Evolutionary conservation across 2,797 vertebrate species (phyloP).

Genomic region (Ptychobarbus kaznakovi): DNA sequence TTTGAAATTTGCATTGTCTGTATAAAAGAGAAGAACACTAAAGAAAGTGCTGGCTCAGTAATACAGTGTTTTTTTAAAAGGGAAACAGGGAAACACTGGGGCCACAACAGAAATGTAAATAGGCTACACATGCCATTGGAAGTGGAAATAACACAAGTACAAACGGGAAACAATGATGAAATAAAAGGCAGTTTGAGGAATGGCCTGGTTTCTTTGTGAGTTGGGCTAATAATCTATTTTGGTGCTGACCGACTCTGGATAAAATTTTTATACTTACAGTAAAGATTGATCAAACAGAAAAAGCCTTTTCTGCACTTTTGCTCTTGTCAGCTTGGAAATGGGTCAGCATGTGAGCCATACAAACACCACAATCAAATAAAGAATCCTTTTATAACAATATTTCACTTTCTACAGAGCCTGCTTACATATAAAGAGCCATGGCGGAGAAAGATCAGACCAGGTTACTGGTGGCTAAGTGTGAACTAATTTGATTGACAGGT

Average conservation of each 20-base stretch:
- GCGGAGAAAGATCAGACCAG: constrained; percentile 26
- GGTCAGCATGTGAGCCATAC: background rate
- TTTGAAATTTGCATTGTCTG: constrained; percentile 50
- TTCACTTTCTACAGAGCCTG: background rate
- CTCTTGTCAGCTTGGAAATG: background rate
- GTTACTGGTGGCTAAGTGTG: background rate
- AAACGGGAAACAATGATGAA: constrained; percentile 41
- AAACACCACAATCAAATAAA: constrained; percentile 13
- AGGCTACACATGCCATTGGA: constrained; percentile 11
- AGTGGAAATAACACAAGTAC: constrained; percentile 30
- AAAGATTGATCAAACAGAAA: constrained; percentile 29
- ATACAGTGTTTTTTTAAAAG: constrained; percentile 36
- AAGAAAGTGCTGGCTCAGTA: constrained; percentile 43
- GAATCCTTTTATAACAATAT: background rate
- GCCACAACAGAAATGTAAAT: constrained; percentile 18
- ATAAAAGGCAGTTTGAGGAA: constrained; percentile 44
- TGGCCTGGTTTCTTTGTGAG: constrained; percentile 30
- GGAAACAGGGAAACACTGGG: constrained; percentile 42
- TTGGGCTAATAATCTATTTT: constrained; percentile 28
- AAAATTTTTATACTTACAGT: background rate
- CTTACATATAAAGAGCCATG: background rate
- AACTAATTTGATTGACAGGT: constrained; percentile 45
- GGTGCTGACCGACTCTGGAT: constrained; percentile 4
- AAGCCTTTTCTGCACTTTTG: constrained; percentile 1
- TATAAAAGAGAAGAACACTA: constrained; percentile 42